Evolutionary conservation across 2,888 invertebrate species (phyloP).

Genomic region (Archips crataeganus): DNA sequence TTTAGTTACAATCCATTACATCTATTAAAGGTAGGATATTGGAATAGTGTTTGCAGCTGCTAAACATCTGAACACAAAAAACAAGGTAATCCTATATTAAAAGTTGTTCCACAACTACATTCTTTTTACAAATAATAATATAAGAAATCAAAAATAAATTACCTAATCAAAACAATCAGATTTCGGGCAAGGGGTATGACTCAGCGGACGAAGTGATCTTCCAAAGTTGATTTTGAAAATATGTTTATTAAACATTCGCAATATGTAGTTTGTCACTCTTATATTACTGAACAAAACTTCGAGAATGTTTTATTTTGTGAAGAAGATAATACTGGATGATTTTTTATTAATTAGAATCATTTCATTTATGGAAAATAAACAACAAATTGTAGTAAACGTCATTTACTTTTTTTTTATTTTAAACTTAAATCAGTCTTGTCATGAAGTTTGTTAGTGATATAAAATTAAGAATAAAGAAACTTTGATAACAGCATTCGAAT

Average conservation of each 20-base stretch:
- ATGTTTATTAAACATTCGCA: not conserved
- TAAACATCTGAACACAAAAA: conserved; percentile 15
- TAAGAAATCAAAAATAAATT: not conserved
- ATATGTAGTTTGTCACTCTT: too few species aligned
- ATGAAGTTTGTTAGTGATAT: not conserved
- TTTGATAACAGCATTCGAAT: too few species aligned
- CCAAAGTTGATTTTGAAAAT: not conserved
- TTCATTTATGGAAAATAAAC: not conserved
- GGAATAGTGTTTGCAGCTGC: not conserved
- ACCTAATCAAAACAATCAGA: conserved; percentile 3
- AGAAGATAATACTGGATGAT: not conserved
- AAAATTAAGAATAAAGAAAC: not conserved
- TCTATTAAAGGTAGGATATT: not conserved
- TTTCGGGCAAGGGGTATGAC: not conserved
- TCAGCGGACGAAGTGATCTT: conserved; percentile 4
- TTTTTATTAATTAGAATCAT: not conserved
- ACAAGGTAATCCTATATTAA: not conserved
- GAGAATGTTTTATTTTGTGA: too few species aligned
- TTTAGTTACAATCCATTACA: conserved; percentile 14
- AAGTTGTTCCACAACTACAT: not conserved
- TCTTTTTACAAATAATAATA: not conserved
- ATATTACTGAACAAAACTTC: not conserved
- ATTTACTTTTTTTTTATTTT: not conserved
- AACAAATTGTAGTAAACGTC: too few species aligned
- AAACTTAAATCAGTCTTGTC: not conserved